These are phyloP conservation scores for Donacobius atricapilla DNA, from an alignment of 2,113 vertebrate species.

Conservation along the genomic window DNA sequence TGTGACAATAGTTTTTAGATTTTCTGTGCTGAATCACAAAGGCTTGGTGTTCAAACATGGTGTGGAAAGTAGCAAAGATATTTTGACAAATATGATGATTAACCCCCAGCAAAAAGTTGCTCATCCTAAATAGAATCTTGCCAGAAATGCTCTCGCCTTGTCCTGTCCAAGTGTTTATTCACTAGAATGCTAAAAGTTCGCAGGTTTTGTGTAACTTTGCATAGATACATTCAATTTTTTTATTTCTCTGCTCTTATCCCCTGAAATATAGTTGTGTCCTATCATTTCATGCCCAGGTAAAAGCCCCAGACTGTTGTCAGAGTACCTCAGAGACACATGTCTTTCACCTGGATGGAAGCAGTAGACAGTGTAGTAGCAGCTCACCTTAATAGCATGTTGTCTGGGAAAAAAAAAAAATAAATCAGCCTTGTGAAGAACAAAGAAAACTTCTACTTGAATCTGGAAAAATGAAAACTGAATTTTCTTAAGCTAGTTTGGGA, in stretches of 20 bases:
- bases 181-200: background rate
- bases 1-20: background rate
- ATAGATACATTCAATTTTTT: background rate
- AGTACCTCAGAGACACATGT: background rate
- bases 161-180: background rate
- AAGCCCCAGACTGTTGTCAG: background rate
- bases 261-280: background rate
- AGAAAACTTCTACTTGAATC: background rate
- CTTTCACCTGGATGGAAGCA: background rate
- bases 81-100: background rate
- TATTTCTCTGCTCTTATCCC: background rate
- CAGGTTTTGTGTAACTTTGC: background rate
- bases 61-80: background rate
- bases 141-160: background rate
- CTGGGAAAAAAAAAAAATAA: background rate
- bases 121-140: background rate
- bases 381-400: background rate
- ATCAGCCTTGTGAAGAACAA: background rate
- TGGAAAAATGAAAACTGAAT: background rate
- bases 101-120: background rate
- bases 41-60: background rate
- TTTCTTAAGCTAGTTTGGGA: background rate
- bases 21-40: slow-evolving; percentile 10
- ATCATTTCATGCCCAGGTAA: background rate
- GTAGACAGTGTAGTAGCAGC: background rate